Conservation (phyloP, 2,797 vertebrate genomes). For the Jordanella pulchra region DNA sequence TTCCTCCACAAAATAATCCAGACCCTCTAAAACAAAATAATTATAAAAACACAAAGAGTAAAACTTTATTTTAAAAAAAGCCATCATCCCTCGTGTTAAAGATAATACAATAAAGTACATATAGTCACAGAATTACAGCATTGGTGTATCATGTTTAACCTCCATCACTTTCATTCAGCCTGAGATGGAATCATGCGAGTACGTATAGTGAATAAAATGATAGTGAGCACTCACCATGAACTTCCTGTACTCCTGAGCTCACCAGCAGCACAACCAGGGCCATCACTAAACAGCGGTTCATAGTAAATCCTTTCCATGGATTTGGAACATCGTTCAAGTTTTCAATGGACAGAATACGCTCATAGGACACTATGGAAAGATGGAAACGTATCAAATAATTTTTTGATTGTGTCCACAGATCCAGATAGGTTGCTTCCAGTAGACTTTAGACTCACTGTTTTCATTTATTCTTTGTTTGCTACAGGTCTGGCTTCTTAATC, state of each 20-base stretch:
- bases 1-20: conserved; percentile 71
- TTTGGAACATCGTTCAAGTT: conserved; percentile 77
- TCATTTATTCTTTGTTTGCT: conserved; percentile 15
- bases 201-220: background rate
- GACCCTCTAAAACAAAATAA: conserved; percentile 67
- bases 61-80: background rate
- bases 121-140: background rate
- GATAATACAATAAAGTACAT: background rate
- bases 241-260: conserved; percentile 85
- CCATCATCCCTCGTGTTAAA: background rate
- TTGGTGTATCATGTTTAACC: background rate
- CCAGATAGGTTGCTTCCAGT: background rate
- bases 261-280: conserved; percentile 84
- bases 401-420: no score
- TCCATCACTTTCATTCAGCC: background rate
- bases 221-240: conserved; percentile 82
- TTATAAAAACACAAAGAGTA: background rate
- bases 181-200: background rate
- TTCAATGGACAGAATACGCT: conserved; percentile 73
- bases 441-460: conserved; percentile 51
- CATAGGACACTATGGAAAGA: conserved; percentile 74
- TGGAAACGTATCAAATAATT: background rate
- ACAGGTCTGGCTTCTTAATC: conserved; percentile 5
- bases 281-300: conserved; percentile 90
- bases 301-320: conserved; percentile 89